These are phyloP conservation scores for Anguilla anguilla DNA, from an alignment of 2,797 vertebrate genomes.

Conservation along the genomic window DNA sequence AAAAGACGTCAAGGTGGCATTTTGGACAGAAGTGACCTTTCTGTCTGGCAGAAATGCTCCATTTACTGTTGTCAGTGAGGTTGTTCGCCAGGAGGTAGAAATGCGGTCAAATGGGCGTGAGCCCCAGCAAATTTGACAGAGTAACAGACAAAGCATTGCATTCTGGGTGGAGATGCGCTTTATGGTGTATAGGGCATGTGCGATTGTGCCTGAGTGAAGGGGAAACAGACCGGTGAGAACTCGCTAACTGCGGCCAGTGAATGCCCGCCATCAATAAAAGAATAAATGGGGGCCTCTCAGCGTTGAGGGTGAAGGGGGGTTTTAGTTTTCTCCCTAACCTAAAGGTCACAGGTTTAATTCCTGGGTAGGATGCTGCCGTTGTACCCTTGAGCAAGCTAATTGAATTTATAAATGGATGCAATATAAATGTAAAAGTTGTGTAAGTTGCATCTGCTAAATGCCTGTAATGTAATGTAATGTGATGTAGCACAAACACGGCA, in stretches of 20 bases:
- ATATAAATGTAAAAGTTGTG: too few species aligned
- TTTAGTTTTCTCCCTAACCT: too few species aligned
- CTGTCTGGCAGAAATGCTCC: neutral
- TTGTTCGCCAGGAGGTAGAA: neutral
- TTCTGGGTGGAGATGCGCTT: neutral
- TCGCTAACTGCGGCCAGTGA: neutral
- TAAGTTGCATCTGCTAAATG: too few species aligned
- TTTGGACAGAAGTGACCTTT: neutral
- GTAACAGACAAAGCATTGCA: neutral
- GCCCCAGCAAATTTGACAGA: neutral
- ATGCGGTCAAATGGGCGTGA: neutral
- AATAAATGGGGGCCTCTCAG: neutral
- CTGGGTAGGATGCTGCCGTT: too few species aligned
- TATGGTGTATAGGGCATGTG: neutral
- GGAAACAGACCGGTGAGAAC: neutral
- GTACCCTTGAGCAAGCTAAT: too few species aligned
- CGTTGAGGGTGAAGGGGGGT: neutral
- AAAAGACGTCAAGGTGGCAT: neutral
- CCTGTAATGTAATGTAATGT: too few species aligned
- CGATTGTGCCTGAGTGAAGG: neutral
- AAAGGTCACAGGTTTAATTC: too few species aligned
- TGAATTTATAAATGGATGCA: too few species aligned
- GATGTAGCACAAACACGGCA: too few species aligned
- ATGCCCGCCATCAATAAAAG: neutral
- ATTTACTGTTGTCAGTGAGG: neutral